Percentiles rank a stretch among this genome's conserved stretches.
phyloP scores from a whole-genome alignment of 64 coral and sea anemone genomes.

The Hydrozoanthus tunicans region DNA sequence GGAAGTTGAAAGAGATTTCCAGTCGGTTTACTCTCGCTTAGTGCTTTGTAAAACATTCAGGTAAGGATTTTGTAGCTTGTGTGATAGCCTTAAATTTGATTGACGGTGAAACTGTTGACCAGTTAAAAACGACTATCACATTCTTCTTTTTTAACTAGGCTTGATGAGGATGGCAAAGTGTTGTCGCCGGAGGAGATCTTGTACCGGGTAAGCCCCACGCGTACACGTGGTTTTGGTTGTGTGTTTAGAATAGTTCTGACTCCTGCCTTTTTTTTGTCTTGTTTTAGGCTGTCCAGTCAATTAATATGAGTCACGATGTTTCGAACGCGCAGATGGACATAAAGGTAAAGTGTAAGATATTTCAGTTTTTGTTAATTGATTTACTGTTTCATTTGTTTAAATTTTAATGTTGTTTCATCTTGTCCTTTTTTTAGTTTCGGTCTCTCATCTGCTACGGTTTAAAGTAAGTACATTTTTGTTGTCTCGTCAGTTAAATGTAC shows the following conservation, averaged over 20 bases:
- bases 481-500: neutral
- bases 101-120: neutral
- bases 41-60: conserved; percentile 99
- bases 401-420: conserved; percentile 14
- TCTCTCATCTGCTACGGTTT: conserved; percentile 93
- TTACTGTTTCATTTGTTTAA: neutral
- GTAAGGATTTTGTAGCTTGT: conserved; percentile 5
- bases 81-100: no score
- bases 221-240: no score
- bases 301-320: conserved; percentile 96
- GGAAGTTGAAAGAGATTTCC: conserved; percentile 97
- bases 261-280: neutral
- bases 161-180: conserved; percentile 99
- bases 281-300: conserved; percentile 94
- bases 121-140: neutral
- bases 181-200: conserved; percentile 98
- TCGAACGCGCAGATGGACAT: conserved; percentile 95
- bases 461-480: conserved; percentile 72
- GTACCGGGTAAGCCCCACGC: conserved; percentile 65
- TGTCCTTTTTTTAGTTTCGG: conserved; percentile 75
- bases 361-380: neutral
- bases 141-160: conserved; percentile 53
- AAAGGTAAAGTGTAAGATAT: conserved; percentile 60
- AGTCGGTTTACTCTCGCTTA: conserved; percentile 96
- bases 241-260: neutral